Base-by-base conservation (phyloP, 2,113 vertebrate genomes). In the Platycercus adscitus region DNA sequence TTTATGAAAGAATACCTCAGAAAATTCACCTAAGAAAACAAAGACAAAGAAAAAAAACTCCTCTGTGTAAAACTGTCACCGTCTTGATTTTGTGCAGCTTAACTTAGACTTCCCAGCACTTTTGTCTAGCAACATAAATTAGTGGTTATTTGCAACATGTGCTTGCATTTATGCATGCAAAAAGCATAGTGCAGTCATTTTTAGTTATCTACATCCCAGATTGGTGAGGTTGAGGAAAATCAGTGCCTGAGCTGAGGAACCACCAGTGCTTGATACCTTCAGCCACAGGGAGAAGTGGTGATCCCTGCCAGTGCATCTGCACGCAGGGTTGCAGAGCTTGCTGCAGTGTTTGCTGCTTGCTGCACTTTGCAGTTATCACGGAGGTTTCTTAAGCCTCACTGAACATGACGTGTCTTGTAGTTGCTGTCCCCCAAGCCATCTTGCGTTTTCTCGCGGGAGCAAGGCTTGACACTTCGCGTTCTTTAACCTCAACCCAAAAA, bases 231-330 rank as follows among this genome's bases (percentile, higher is more conserved):
- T 43, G 50, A 82, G 19, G 31, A 17, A 35, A 77, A 72, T 8
- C 55, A 12, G 43, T 5, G 33, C 7, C 49, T 3, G 25, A 6
- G 26, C 15, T 19, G 37, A 25, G 33, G 41, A 35, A 7, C 7
- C 23, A 12, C 11, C 75, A 5, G 26, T 0, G 1, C 69, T 50
- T 0, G 41, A 19, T 9, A 0, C 20, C 29, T 41, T 2, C 20
- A 68, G 52, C 47, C 2, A 1, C 3, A 2, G 28, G 0, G 12
- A 46, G 58, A 44, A 3, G 8, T 1, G 43, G 21, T 29, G 58
- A 18, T 14, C 19, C 3, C 0, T 15, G 0, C 17, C 0, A 11
- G 1, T 4, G 17, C 41, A 9, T 3, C 24, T 61, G 1, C 2
- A 18, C 18, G 23, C 3, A 17, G 28, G 18, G 19, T 14, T 44